Base-by-base conservation (phyloP, 2,888 invertebrate species). In the Synergus japonicus region DNA sequence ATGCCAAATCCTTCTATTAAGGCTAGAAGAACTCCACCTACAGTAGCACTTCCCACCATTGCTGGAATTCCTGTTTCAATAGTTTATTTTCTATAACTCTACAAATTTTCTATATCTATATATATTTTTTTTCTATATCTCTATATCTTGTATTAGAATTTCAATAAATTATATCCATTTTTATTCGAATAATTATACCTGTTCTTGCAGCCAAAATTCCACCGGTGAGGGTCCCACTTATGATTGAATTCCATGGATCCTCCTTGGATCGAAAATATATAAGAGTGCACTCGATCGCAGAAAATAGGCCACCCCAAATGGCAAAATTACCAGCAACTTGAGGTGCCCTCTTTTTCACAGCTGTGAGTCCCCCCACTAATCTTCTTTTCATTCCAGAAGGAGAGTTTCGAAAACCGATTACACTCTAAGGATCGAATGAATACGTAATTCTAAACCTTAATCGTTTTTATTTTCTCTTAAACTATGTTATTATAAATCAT, bases 221-320 rank as follows among this genome's bases (percentile, higher is more conserved):
- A 76, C 99, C 99, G 37, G 99, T 99, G 0, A 97, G 94, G 13
- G 98, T 98, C 0, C 99, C 99, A 92, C 97, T 97, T 89, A 97
- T 96, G 37, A 97, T 97, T 0, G 97, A 97, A 91, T 97, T 98
- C 97, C 98, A 98, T 0, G 98, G 98, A 91, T 99, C 98, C 93
- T 99, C 98, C 91, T 98, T 98, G 92, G 97, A 96, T 80, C 98
- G 93, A 84, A 97, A 93, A 89, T 97, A 96, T 37, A 98, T 97
- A 86, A 99, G 92, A 22, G 97, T 95, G 92, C 99, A 99, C 92
- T 99, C 99, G 86, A 98, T 97, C 73, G 98, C 97, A 76, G 98
- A 98, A 92, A 99, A 99, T 94, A 98, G 96, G 73, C 98, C 98
- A 84, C 99, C 99, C 99, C 99, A 99, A 0, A 98, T 96, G 4